A percentile compares a stretch with the other conserved stretches of the same genome.
These are phyloP conservation scores for Phymanthus crucifer DNA, from an alignment of 92 coral and sea anemone genomes.

Conservation along the genomic window DNA sequence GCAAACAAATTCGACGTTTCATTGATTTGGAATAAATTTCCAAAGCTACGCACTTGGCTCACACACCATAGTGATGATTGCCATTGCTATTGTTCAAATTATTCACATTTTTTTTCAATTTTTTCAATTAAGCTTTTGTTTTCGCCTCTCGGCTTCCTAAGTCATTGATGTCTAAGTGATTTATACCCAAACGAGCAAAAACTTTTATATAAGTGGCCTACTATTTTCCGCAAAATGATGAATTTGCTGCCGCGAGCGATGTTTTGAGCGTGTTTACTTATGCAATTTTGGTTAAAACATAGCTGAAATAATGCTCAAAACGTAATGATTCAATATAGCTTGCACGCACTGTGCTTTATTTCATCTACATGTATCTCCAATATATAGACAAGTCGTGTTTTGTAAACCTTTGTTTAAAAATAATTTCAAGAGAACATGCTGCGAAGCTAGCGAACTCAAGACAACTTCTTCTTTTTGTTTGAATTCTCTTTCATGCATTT, in stretches of 20 bases:
- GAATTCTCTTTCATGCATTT: too few relatives aligned
- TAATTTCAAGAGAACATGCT: not conserved
- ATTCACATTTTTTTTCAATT: not conserved
- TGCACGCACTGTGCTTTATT: not conserved
- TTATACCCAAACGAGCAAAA: not conserved
- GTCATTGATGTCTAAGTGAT: not conserved
- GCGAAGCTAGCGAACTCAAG: not conserved
- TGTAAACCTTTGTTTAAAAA: not conserved
- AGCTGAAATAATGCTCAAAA: not conserved
- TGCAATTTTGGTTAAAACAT: not conserved
- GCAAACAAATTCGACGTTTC: not conserved
- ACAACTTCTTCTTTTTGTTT: too few relatives aligned
- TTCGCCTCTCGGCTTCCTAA: not conserved
- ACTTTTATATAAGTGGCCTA: not conserved
- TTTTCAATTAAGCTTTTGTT: not conserved
- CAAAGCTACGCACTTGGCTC: not conserved
- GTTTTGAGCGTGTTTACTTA: not conserved
- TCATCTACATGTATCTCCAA: not conserved
- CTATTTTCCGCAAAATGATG: not conserved
- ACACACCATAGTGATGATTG: not conserved
- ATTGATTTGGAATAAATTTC: not conserved
- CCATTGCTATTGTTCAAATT: not conserved
- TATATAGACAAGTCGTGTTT: not conserved
- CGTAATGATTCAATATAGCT: not conserved
- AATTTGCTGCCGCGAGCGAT: not conserved